phyloP scores from a whole-genome alignment of 2,797 vertebrate genomes.

The Picus viridis region DNA sequence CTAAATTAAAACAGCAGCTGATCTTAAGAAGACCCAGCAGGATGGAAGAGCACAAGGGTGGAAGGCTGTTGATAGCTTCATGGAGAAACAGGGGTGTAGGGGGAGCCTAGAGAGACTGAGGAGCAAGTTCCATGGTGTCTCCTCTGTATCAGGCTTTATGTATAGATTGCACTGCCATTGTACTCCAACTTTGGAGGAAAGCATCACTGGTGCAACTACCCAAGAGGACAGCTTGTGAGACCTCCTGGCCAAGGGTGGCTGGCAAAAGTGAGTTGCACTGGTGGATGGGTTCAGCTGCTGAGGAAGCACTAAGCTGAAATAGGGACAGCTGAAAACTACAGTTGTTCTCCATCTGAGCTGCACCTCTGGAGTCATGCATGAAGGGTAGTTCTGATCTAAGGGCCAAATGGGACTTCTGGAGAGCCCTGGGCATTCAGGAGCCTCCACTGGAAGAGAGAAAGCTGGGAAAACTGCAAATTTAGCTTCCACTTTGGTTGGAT shows the following conservation, averaged over 20 bases:
- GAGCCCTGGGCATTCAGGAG: neutral
- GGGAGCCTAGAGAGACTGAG: neutral
- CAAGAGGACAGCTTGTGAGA: neutral
- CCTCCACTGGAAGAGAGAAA: neutral
- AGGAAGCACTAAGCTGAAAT: neutral
- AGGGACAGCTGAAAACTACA: neutral
- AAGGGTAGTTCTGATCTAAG: neutral
- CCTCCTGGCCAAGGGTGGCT: neutral
- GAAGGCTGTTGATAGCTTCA: neutral
- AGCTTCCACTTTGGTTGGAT: neutral
- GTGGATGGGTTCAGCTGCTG: neutral
- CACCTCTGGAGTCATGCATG: neutral
- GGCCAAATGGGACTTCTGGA: neutral
- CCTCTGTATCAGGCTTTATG: neutral
- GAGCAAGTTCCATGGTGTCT: neutral
- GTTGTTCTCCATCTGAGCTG: neutral
- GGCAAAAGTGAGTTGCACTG: neutral
- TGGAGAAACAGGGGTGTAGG: neutral
- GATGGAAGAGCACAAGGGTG: neutral
- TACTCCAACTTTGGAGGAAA: neutral
- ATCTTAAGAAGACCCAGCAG: neutral
- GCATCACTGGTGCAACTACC: neutral
- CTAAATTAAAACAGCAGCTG: neutral
- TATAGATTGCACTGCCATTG: neutral
- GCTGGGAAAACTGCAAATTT: neutral